phyloP scores from a whole-genome alignment of 2,888 invertebrate species.

The Bembecia ichneumoniformis region DNA sequence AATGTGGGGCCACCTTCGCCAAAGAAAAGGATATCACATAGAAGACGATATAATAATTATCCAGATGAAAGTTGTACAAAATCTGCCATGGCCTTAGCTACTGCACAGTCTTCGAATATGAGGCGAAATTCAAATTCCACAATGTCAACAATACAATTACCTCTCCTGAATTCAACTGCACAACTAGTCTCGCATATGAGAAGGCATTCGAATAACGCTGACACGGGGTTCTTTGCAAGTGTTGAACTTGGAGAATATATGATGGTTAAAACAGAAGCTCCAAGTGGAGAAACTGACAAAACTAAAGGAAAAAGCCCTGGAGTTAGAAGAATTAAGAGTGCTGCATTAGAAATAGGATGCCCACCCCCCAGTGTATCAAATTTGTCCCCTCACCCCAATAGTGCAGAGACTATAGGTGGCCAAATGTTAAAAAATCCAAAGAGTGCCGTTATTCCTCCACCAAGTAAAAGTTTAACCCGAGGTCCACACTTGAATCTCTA shows the following conservation, averaged over 20 bases:
- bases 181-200: conserved; percentile 67
- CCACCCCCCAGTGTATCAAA: conserved; percentile 79
- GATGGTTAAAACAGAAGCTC: conserved; percentile 66
- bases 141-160: conserved; percentile 75
- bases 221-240: conserved; percentile 71
- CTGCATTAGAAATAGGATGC: conserved; percentile 80
- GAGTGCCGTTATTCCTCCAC: conserved; percentile 76
- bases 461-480: conserved; percentile 78
- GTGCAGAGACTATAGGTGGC: conserved; percentile 82
- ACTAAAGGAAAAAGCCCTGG: conserved; percentile 73
- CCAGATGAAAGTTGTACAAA: conserved; percentile 64
- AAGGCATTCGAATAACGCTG: conserved; percentile 75
- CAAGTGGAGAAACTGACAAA: conserved; percentile 52
- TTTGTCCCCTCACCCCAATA: conserved; percentile 85
- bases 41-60: conserved; percentile 55
- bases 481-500: conserved; percentile 80
- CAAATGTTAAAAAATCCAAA: conserved; percentile 78
- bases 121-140: conserved; percentile 74
- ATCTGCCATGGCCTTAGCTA: conserved; percentile 61
- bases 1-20: conserved; percentile 63
- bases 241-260: conserved; percentile 67
- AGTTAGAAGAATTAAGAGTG: conserved; percentile 79
- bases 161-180: conserved; percentile 62
- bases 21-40: conserved; percentile 49
- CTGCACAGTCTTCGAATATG: conserved; percentile 64